Base-by-base conservation (phyloP, 2,797 vertebrate species). In the Anguilla anguilla region DNA sequence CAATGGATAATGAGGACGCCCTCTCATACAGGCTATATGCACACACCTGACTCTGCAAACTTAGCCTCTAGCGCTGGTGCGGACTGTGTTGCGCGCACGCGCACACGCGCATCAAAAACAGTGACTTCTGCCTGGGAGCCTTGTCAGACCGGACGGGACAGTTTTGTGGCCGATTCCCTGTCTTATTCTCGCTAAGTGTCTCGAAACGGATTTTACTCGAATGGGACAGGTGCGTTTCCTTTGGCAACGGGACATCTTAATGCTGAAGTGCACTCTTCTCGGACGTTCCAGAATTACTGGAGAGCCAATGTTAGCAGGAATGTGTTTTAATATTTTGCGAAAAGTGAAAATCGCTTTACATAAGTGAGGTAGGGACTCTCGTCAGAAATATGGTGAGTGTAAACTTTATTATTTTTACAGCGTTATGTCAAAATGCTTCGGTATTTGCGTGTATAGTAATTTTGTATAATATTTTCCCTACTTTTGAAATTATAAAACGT, bases 31-130 rank as follows among this genome's bases (percentile, higher is more conserved):
- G 51, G 51, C 51, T 53, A 87, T 74, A 84, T 55, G 83, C 81
- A 49, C 81, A 35, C 81, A 72, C 82, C 64, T 87, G 35, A 87
- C 82, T 69, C 15, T 84, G 17, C 82, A 87, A 87, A 87, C 87
- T 87, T 87, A 22, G 17, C 51, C 61, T 69, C 46, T 31, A 28
- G 61, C n/a, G 28, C 87, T 87, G 46, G 82, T 57, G 61, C 46
- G 64, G 61, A 82, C 82, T 6, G 35, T 83, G 49, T 13, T 51
- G 81, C 49, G 86, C 81, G 86, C 81, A 59, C 59, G 82, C 86
- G 46, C 86, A 49, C 22, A 28, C 64, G 49, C 31, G 59, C 81
- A 83, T 59, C 86, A 61, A 46, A 49, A 31, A 51, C 86, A 46
- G 57, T 43, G 39, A 83, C 49, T 69, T 81, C n/a, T 49, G 79